Percentiles rank a stretch among this genome's conserved stretches.
Conservation (phyloP, 2,113 vertebrate species). For the Etheostoma spectabile region DNA sequence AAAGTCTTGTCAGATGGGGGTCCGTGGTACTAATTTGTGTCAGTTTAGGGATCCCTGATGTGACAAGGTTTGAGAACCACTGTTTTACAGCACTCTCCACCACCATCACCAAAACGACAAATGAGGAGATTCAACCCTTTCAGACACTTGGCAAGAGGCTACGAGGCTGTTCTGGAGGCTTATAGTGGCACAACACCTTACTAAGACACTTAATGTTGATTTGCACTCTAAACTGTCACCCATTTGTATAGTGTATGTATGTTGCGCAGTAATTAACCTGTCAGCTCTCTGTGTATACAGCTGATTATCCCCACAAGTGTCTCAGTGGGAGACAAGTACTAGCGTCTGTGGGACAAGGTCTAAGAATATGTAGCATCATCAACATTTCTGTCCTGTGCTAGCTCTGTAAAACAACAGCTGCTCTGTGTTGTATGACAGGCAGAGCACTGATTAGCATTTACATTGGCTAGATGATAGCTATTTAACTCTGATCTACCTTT, state of each 20-base stretch:
- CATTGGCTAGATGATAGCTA: constrained; percentile 15
- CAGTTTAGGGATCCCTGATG: too few relatives aligned
- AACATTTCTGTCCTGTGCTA: constrained; percentile 28
- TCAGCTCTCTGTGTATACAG: constrained; percentile 20
- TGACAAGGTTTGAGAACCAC: too few relatives aligned
- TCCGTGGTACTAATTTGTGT: too few relatives aligned
- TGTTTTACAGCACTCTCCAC: not conserved
- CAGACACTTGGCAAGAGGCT: constrained; percentile 5
- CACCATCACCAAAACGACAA: too few relatives aligned
- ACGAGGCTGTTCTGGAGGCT: not conserved
- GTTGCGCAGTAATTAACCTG: constrained; percentile 22
- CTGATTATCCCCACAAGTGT: constrained; percentile 36
- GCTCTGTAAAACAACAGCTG: constrained; percentile 52
- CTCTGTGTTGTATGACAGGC: constrained; percentile 43
- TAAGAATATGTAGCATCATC: constrained; percentile 26
- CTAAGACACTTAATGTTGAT: not conserved
- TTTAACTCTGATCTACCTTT: constrained; percentile 35
- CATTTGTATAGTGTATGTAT: constrained; percentile 6
- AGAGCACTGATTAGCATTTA: constrained; percentile 42
- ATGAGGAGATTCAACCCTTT: too few relatives aligned
- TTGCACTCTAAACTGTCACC: constrained; percentile 3
- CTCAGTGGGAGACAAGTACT: constrained; percentile 30
- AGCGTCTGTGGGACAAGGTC: constrained; percentile 11
- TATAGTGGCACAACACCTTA: not conserved
- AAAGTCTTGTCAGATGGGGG: too few relatives aligned